Base-by-base conservation (phyloP, 2,113 vertebrate species). In the Bubo scandiacus region DNA sequence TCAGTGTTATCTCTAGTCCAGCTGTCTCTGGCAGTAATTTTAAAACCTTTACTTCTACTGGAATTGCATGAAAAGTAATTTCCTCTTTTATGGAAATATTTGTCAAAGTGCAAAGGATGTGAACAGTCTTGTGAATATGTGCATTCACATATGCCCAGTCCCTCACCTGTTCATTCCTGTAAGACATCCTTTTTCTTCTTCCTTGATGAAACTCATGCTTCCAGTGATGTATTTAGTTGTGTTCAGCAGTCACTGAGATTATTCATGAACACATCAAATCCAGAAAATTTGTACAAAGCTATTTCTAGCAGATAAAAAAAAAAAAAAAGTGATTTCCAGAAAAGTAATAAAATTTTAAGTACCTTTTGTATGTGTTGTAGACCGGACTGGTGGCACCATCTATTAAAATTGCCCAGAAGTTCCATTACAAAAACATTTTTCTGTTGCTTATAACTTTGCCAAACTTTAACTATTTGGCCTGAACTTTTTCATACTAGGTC, bases 401-500 rank as follows among this genome's bases (percentile, higher is more conserved):
- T 70, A 55, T 34, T 81, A 92, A 92, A 92, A 92, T 74, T 79
- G 29, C n/a, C 38, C 65, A 96, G 55, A 95, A 85, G 22, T 94
- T 95, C 84, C 89, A 87, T 87, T 91, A 90, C 73, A 85, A 86
- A 91, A 67, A 65, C 1, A 27, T 84, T 89, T 47, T 87, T 85
- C 23, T 85, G 7, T 87, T 79, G 20, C 81, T 87, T 79, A 30
- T 52, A 79, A 65, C 20, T 91, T 92, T 85, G 65, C 68, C 89
- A 92, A 75, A 91, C 21, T 86, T 95, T 38, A 94, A 95, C 42
- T 68, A 74, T 84, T 92, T 95, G 92, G 83, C 91, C 29, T 75
- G 72, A 89, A 92, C 79, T 82, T 95, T 89, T 89, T 52, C 55
- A 55, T 72, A 47, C 59, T 87, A 55, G 40, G 6, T 92, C 63